These are phyloP conservation scores for Cerceris ruficornis DNA, from an alignment of 2,888 invertebrate genomes.

Conservation along the genomic window DNA sequence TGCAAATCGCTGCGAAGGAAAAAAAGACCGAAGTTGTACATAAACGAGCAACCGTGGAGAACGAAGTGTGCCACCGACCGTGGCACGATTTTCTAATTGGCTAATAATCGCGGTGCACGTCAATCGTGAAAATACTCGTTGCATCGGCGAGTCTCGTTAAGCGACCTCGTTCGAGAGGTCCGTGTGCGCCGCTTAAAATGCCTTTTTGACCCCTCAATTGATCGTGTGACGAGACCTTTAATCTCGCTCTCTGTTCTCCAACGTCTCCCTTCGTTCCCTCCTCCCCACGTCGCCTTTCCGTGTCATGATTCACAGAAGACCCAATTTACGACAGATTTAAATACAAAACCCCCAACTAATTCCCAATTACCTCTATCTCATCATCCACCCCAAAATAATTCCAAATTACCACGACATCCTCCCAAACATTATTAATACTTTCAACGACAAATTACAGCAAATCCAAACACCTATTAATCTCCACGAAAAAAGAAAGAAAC, in stretches of 20 bases:
- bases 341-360: too few relatives aligned
- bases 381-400: too few relatives aligned
- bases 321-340: too few relatives aligned
- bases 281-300: neutral
- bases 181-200: constrained; percentile 49
- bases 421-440: too few relatives aligned
- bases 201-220: constrained; percentile 69
- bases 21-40: constrained; percentile 24
- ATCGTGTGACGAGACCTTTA: constrained; percentile 63
- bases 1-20: constrained; percentile 8
- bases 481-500: too few relatives aligned
- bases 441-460: too few relatives aligned
- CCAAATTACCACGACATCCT: too few relatives aligned
- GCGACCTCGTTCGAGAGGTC: constrained; percentile 13
- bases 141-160: constrained; percentile 49
- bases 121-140: constrained; percentile 47
- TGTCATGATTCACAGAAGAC: too few relatives aligned
- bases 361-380: too few relatives aligned
- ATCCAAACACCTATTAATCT: too few relatives aligned
- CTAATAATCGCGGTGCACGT: constrained; percentile 46
- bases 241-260: constrained; percentile 51
- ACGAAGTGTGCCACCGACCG: constrained; percentile 25
- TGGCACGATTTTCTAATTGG: constrained; percentile 45
- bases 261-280: constrained; percentile 46
- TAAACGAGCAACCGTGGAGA: constrained; percentile 34